A percentile compares a stretch with the other conserved stretches of the same genome.
These are phyloP conservation scores for Poeciliopsis turrubarensis DNA, from an alignment of 2,113 vertebrate species.

Conservation along the genomic window DNA sequence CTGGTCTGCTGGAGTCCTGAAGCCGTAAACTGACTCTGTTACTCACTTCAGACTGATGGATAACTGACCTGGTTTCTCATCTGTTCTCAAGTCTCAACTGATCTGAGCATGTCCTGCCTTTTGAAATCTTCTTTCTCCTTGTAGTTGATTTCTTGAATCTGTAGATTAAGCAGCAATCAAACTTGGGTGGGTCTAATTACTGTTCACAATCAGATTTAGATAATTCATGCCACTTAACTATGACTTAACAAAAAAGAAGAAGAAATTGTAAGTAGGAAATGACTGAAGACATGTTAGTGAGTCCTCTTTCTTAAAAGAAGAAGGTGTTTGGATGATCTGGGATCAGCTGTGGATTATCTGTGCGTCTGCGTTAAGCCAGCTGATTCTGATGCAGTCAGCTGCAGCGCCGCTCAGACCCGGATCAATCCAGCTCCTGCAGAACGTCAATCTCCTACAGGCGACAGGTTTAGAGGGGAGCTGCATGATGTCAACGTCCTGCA, in stretches of 20 bases:
- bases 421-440: conserved; percentile 39
- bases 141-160: not conserved
- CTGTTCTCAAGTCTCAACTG: no score
- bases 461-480: conserved; percentile 48
- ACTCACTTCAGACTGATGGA: no score
- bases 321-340: conserved; percentile 37
- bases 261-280: no score
- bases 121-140: not conserved
- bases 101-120: not conserved
- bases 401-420: conserved; percentile 42
- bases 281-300: not conserved
- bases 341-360: conserved; percentile 48
- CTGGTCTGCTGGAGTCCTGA: no score
- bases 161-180: not conserved
- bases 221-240: not conserved
- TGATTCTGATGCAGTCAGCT: conserved; percentile 47
- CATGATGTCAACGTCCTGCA: conserved; percentile 38
- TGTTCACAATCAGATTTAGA: not conserved
- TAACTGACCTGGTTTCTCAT: no score
- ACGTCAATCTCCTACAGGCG: conserved; percentile 56
- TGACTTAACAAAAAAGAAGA: not conserved
- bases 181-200: not conserved
- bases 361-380: conserved; percentile 16
- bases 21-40: no score
- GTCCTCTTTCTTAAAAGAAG: conserved; percentile 2